Conservation (phyloP, 2,888 invertebrate genomes). For the Thecophora atra region DNA sequence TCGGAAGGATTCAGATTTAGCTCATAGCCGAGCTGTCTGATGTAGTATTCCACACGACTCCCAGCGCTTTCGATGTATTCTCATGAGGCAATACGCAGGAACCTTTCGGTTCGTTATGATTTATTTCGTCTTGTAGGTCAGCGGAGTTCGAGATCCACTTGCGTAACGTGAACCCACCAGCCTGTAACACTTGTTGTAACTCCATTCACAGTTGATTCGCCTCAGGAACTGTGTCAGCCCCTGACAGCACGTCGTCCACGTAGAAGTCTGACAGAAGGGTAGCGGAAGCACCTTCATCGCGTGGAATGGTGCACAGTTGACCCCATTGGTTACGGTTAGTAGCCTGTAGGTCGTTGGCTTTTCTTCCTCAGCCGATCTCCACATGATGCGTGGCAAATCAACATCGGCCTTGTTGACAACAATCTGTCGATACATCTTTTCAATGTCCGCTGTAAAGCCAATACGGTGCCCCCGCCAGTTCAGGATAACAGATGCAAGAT, state of each 20-base stretch:
- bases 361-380: neutral
- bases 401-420: neutral
- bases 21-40: neutral
- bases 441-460: neutral
- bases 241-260: conserved; percentile 1
- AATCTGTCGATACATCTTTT: conserved; percentile 4
- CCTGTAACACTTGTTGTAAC: conserved; percentile 12
- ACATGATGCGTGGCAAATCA: neutral
- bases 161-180: neutral
- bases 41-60: neutral
- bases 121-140: neutral
- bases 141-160: conserved; percentile 5
- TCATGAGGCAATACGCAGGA: neutral
- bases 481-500: too few relatives aligned
- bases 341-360: conserved; percentile 18
- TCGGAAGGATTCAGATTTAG: conserved; percentile 1
- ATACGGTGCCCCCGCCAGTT: too few relatives aligned
- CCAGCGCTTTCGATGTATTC: neutral
- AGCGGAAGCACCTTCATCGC: neutral
- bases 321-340: too few relatives aligned
- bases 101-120: neutral
- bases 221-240: neutral
- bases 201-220: neutral
- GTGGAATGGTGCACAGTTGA: too few relatives aligned
- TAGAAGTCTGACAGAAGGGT: conserved; percentile 4